These are phyloP conservation scores for Drosophila kanapiae DNA, from an alignment of 1,140 invertebrate species.

Conservation along the genomic window DNA sequence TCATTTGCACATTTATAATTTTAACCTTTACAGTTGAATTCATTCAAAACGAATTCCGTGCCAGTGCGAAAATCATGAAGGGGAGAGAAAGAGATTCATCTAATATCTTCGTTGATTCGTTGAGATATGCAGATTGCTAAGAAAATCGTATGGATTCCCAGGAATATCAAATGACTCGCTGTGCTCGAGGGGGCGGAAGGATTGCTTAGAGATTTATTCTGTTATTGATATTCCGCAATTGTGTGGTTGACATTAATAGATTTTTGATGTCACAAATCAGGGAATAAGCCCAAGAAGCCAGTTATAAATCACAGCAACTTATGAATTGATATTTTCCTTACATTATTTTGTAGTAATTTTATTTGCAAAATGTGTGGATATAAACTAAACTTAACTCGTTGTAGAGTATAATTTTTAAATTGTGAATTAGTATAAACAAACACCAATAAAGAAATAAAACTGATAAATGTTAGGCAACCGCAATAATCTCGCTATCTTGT, in stretches of 20 bases:
- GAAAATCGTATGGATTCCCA: slow-evolving; percentile 20
- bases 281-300: not conserved
- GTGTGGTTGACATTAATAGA: slow-evolving; percentile 31
- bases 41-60: slow-evolving; percentile 70
- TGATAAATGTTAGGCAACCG: not conserved
- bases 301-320: not conserved
- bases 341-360: not conserved
- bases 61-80: slow-evolving; percentile 38
- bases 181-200: not conserved
- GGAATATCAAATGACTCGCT: not conserved
- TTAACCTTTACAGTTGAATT: slow-evolving; percentile 85
- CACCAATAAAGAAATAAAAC: not conserved
- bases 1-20: slow-evolving; percentile 85
- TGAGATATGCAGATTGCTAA: slow-evolving; percentile 5
- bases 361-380: not conserved
- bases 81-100: slow-evolving; percentile 22
- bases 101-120: not conserved
- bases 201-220: not conserved
- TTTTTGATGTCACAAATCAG: not conserved
- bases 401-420: not conserved
- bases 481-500: not conserved
- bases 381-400: not conserved
- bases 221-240: slow-evolving; percentile 16
- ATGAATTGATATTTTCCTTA: not conserved
- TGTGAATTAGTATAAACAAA: too few relatives aligned